These are phyloP conservation scores for Trachelus tabidus DNA, from an alignment of 2,888 invertebrate species.

Conservation along the genomic window DNA sequence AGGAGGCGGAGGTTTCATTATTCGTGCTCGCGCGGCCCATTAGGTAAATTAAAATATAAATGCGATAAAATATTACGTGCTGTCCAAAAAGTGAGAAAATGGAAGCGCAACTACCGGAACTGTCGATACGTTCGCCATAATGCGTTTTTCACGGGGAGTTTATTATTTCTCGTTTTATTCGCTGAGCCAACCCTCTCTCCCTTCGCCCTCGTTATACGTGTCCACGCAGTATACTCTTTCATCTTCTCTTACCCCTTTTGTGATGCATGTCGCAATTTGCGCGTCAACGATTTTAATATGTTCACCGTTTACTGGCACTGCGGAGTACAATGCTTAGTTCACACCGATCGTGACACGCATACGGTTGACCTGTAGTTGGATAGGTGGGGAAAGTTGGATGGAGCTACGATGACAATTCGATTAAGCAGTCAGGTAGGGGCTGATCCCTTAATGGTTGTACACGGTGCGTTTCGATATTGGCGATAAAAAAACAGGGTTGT, in stretches of 20 bases:
- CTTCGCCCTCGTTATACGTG: background rate
- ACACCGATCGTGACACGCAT: background rate
- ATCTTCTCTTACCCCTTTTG: background rate
- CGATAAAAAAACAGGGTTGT: background rate
- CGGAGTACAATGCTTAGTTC: background rate
- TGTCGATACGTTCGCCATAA: background rate
- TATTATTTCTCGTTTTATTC: background rate
- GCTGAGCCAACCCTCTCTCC: background rate
- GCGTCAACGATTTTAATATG: background rate
- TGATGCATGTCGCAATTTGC: background rate
- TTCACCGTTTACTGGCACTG: background rate
- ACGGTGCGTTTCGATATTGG: background rate
- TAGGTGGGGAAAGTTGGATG: background rate
- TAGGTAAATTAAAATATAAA: conserved; percentile 19
- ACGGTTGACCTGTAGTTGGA: background rate
- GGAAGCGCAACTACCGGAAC: background rate
- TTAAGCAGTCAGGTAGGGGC: background rate
- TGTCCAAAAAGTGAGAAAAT: background rate
- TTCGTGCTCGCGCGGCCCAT: conserved; percentile 18
- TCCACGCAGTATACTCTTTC: background rate
- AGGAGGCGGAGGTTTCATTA: conserved; percentile 16
- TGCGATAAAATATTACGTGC: conserved; percentile 11
- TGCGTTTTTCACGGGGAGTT: background rate
- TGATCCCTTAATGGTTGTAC: background rate
- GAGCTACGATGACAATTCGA: background rate